phyloP scores from a whole-genome alignment of 1,140 invertebrate species.

The Drosophila pectinifera region DNA sequence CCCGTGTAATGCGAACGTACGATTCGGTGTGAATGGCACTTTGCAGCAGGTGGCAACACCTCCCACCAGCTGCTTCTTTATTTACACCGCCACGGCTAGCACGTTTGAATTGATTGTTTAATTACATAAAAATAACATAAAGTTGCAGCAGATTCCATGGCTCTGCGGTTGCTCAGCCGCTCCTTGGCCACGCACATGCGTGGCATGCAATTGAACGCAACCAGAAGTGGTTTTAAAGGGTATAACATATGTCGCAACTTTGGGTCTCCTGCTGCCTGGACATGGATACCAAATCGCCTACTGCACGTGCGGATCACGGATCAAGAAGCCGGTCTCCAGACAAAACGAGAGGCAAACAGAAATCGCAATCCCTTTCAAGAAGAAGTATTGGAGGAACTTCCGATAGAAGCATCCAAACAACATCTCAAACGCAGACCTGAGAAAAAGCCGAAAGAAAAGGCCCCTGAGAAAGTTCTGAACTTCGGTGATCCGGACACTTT shows the following conservation, averaged over 20 bases:
- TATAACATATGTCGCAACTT: not conserved
- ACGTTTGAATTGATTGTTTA: conserved; percentile 37
- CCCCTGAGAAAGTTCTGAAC: conserved; percentile 3
- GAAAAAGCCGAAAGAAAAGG: not conserved
- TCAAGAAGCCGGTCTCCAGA: conserved; percentile 66
- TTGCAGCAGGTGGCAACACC: conserved; percentile 15
- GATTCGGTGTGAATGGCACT: conserved; percentile 9
- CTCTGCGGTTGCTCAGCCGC: conserved; percentile 54
- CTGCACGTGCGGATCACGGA: conserved; percentile 73
- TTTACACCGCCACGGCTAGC: conserved; percentile 11
- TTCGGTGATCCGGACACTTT: conserved; percentile 56
- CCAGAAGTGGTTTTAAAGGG: not conserved
- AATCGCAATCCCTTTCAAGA: conserved; percentile 32
- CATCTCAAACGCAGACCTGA: not conserved
- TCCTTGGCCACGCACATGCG: conserved; percentile 36
- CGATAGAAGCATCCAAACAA: not conserved
- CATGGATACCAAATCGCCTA: conserved; percentile 11
- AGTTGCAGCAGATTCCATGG: conserved; percentile 43
- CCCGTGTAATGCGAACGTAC: too few species aligned
- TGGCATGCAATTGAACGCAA: conserved; percentile 15
- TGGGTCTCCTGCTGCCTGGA: not conserved
- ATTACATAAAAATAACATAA: conserved; percentile 65
- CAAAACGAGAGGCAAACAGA: conserved; percentile 57
- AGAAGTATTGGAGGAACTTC: conserved; percentile 2
- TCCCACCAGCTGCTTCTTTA: conserved; percentile 29